phyloP scores from a whole-genome alignment of 1,140 invertebrate species.

The Mercenaria mercenaria region DNA sequence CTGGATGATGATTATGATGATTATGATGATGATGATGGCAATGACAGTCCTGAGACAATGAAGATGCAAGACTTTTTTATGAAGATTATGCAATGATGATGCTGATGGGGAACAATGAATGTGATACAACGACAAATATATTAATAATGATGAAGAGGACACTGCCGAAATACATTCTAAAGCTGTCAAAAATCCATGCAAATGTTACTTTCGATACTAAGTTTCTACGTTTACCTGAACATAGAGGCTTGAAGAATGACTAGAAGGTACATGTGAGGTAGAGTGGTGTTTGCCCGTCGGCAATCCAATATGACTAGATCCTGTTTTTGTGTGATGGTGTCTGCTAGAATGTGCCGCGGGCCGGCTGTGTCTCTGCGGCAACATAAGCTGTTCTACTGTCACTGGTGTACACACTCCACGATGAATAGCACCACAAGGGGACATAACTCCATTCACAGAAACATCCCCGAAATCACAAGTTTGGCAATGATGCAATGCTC shows the following conservation, averaged over 20 bases:
- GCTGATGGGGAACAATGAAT: no score
- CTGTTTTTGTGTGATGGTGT: neutral
- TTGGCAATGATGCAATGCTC: slow-evolving; percentile 87
- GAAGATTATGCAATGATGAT: no score
- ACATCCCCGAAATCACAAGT: slow-evolving; percentile 84
- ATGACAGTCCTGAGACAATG: neutral
- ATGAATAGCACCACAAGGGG: slow-evolving; percentile 87
- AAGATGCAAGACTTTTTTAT: neutral
- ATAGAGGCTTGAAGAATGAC: slow-evolving; percentile 38
- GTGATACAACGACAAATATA: no score
- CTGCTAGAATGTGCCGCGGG: neutral
- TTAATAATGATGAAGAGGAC: no score
- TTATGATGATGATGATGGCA: slow-evolving; percentile 6
- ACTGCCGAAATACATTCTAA: no score
- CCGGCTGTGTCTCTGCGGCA: slow-evolving; percentile 77
- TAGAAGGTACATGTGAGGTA: slow-evolving; percentile 50
- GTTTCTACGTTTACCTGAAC: slow-evolving; percentile 56
- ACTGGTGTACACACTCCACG: slow-evolving; percentile 88
- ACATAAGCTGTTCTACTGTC: slow-evolving; percentile 63
- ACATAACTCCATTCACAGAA: slow-evolving; percentile 67
- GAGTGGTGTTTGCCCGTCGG: slow-evolving; percentile 24
- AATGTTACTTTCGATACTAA: no score
- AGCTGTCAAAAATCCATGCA: no score
- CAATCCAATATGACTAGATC: slow-evolving; percentile 39
- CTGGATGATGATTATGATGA: neutral